Conservation (phyloP, 2,888 invertebrate genomes). For the Sphecodes monilicornis region DNA sequence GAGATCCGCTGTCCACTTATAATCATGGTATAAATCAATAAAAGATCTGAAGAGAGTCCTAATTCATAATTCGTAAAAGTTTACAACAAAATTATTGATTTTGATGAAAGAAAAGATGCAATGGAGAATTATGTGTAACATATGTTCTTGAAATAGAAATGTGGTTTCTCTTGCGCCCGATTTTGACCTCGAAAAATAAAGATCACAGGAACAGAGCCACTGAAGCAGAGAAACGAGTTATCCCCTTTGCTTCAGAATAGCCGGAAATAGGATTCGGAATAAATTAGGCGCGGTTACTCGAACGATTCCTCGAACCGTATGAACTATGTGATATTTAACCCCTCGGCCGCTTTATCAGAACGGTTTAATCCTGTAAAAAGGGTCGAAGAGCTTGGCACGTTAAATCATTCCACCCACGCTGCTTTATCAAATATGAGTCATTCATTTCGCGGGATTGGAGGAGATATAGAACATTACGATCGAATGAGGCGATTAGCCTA, state of each 20-base stretch:
- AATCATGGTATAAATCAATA: no score
- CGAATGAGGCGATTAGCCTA: constrained; percentile 9
- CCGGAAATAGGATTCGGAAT: constrained; percentile 52
- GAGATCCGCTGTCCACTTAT: no score
- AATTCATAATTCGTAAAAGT: no score
- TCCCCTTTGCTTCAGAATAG: constrained; percentile 33
- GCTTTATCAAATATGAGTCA: constrained; percentile 29
- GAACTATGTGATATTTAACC: constrained; percentile 44
- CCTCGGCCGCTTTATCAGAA: constrained; percentile 27
- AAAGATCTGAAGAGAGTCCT: no score
- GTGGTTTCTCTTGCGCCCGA: no score
- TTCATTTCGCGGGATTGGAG: constrained; percentile 25
- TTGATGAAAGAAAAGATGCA: no score
- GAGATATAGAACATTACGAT: neutral
- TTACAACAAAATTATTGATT: no score
- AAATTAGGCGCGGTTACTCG: constrained; percentile 49
- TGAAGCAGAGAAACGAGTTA: constrained; percentile 31
- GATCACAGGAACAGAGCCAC: neutral
- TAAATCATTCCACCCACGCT: constrained; percentile 19
- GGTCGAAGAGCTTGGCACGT: constrained; percentile 13
- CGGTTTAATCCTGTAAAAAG: constrained; percentile 48
- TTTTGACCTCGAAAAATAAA: neutral
- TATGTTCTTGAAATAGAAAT: neutral
- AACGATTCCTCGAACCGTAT: constrained; percentile 43
- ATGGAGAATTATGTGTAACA: neutral